Percentiles rank a stretch among this genome's conserved stretches.
These are phyloP conservation scores for Passer montanus DNA, from an alignment of 2,113 vertebrate species.

Conservation along the genomic window DNA sequence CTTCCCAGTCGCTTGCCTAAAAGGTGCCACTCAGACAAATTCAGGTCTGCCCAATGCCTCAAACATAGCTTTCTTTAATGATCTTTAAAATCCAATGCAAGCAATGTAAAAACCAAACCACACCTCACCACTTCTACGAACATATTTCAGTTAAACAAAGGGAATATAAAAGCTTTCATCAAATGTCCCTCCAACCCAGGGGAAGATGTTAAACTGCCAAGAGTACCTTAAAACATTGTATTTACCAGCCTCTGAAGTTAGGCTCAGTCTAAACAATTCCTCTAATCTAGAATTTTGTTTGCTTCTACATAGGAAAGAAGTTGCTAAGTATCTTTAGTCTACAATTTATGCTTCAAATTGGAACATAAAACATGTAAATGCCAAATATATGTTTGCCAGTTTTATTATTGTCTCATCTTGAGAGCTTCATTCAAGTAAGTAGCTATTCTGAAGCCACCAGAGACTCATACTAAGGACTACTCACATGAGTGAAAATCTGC, in stretches of 20 bases:
- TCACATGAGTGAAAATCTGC: constrained; percentile 45
- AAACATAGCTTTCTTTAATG: neutral
- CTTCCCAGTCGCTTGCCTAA: neutral
- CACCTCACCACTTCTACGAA: neutral
- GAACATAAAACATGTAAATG: neutral
- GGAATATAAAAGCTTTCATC: neutral
- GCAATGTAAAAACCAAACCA: neutral
- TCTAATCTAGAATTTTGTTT: neutral
- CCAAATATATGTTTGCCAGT: neutral
- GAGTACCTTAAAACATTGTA: neutral
- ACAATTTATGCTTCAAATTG: neutral
- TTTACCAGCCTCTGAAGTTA: neutral
- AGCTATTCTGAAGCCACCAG: constrained; percentile 27
- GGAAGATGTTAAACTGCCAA: neutral
- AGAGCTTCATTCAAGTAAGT: constrained; percentile 31
- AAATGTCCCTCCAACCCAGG: neutral
- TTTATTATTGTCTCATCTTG: constrained; percentile 1
- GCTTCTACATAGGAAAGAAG: neutral
- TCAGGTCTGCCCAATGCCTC: neutral
- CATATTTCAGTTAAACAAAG: neutral
- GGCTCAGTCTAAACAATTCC: neutral
- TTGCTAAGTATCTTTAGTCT: neutral
- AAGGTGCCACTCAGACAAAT: neutral
- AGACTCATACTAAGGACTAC: constrained; percentile 15
- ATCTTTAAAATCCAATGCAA: neutral